Evolutionary conservation across 2,888 invertebrate species (phyloP).

Genomic region (Candidula unifasciata): DNA sequence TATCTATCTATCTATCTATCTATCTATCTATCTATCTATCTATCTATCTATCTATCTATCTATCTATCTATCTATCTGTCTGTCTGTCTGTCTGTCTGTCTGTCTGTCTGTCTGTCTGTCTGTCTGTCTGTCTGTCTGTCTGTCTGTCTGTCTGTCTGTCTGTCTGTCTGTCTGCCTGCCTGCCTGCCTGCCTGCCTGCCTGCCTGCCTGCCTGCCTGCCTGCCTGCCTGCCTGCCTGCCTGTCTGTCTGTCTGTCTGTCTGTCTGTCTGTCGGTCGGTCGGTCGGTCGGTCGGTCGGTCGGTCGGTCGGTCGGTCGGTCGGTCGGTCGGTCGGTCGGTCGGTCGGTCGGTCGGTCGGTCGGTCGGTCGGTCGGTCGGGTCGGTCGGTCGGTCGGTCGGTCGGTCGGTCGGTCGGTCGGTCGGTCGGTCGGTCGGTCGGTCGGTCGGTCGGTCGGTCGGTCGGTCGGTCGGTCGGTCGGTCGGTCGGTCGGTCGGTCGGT

Average conservation of each 20-base stretch:
- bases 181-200: not conserved
- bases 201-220: not conserved
- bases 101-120: not conserved
- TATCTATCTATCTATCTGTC: not conserved
- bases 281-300: constrained; percentile 7
- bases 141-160: constrained; percentile 18
- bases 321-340: constrained; percentile 4
- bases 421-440: not conserved
- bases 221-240: not conserved
- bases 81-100: not conserved
- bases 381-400: constrained; percentile 5
- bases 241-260: not conserved
- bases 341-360: constrained; percentile 19
- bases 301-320: not conserved
- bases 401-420: not conserved
- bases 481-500: not conserved
- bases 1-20: no score
- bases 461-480: constrained; percentile 4
- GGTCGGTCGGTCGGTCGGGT: not conserved
- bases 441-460: constrained; percentile 23
- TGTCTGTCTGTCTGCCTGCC: not conserved
- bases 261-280: not conserved
- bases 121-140: constrained; percentile 25
- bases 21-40: no score
- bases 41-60: constrained; percentile 6